Percentiles rank a stretch among this genome's conserved stretches.
Conservation (phyloP, 2,797 vertebrate species). For the Platyrinchus mystaceus region DNA sequence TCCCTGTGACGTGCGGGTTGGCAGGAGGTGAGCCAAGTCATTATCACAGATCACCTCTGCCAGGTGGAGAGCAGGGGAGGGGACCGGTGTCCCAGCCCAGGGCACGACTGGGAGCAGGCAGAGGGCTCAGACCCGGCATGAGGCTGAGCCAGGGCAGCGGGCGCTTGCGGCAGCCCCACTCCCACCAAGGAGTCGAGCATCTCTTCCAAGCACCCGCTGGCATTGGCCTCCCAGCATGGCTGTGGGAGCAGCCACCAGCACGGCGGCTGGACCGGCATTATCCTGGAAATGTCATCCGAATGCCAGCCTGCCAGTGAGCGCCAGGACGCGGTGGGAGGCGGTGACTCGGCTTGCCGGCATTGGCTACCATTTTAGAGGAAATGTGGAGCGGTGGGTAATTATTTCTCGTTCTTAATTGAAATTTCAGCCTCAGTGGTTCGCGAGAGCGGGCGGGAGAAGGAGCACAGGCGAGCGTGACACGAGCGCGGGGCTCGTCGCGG, state of each 20-base stretch:
- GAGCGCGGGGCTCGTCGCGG: neutral
- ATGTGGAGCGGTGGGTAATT: conserved; percentile 65
- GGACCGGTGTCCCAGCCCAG: neutral
- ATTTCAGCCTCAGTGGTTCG: conserved; percentile 75
- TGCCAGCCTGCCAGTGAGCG: neutral
- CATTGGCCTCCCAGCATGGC: neutral
- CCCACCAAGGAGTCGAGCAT: neutral
- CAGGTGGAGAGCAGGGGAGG: neutral
- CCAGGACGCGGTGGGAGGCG: conserved; percentile 22
- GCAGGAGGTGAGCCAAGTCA: neutral
- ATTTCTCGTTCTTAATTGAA: conserved; percentile 77
- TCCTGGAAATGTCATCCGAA: conserved; percentile 42
- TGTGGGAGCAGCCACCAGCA: neutral
- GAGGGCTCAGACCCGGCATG: neutral
- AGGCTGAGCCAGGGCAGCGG: fast-evolving
- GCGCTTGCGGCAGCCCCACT: fast-evolving
- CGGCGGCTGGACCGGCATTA: neutral
- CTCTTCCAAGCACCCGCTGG: neutral
- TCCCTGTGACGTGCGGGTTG: fast-evolving
- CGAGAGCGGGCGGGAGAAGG: conserved; percentile 19
- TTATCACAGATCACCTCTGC: neutral
- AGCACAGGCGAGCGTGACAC: conserved; percentile 22
- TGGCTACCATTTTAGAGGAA: conserved; percentile 62
- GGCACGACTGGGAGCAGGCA: neutral
- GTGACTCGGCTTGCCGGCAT: conserved; percentile 32